Conservation (phyloP, 2,888 invertebrate genomes). For the Zaprionus lineosus region DNA sequence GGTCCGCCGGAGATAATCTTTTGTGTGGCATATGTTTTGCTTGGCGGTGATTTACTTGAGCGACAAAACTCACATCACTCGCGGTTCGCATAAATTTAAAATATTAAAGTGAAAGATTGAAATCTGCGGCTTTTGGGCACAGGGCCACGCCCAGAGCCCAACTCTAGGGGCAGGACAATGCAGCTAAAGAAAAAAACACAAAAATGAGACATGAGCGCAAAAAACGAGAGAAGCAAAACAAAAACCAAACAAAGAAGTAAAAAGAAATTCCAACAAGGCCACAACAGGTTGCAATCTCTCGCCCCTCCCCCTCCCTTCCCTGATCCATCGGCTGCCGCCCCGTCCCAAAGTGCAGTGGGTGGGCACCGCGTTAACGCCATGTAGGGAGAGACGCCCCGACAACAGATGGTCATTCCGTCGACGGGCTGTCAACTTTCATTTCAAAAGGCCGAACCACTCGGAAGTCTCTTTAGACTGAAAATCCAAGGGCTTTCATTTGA, state of each 20-base stretch:
- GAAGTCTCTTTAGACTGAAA: no score
- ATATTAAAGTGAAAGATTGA: conserved; percentile 56
- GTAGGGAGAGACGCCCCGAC: conserved; percentile 37
- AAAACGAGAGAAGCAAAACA: no score
- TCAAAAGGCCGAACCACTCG: conserved; percentile 30
- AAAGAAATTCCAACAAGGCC: conserved; percentile 17
- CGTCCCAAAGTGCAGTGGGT: conserved; percentile 43
- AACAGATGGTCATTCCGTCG: conserved; percentile 66
- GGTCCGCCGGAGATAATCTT: conserved; percentile 56
- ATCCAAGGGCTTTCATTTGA: no score
- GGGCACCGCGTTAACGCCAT: conserved; percentile 56
- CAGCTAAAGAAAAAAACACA: background rate
- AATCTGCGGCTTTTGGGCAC: conserved; percentile 20
- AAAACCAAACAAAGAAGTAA: no score
- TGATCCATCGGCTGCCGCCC: background rate
- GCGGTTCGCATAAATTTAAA: conserved; percentile 50
- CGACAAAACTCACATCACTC: conserved; percentile 11
- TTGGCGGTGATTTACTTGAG: conserved; percentile 62
- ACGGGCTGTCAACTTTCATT: conserved; percentile 70
- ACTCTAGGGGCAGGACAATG: conserved; percentile 38
- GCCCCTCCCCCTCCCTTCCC: background rate
- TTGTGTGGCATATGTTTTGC: conserved; percentile 59
- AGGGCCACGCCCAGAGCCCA: conserved; percentile 30
- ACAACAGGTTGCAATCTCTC: conserved; percentile 34
- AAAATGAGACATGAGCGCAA: no score